Conservation (phyloP, 2,113 vertebrate species). For the Conger conger region DNA sequence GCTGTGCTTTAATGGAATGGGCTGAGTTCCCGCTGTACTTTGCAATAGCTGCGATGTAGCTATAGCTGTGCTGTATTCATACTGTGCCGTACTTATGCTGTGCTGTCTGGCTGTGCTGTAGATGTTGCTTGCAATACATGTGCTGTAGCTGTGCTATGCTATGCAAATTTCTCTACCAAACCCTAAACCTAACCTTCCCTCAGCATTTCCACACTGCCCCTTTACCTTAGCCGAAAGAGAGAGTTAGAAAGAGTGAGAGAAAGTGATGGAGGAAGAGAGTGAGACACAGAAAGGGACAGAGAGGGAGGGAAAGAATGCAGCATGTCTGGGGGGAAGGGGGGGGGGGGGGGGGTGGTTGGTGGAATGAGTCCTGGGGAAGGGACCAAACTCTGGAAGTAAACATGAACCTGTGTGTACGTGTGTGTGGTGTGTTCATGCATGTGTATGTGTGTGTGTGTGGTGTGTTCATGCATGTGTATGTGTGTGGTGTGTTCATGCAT, state of each 20-base stretch:
- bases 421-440: neutral
- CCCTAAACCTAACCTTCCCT: too few relatives aligned
- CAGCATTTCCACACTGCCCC: neutral
- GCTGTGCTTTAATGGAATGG: too few relatives aligned
- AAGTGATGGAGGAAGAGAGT: constrained; percentile 22
- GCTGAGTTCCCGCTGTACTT: neutral
- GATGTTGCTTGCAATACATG: too few relatives aligned
- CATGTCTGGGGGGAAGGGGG: constrained; percentile 28
- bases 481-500: neutral
- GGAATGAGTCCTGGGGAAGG: constrained; percentile 56
- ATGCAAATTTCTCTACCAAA: neutral
- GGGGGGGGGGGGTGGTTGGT: constrained; percentile 49
- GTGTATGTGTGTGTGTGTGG: neutral
- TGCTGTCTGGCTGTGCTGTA: neutral
- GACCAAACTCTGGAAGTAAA: constrained; percentile 52
- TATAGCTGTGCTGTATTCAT: neutral
- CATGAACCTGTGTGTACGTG: constrained; percentile 29
- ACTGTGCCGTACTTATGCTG: neutral
- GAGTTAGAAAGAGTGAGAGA: constrained; percentile 22
- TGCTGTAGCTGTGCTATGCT: neutral
- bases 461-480: neutral
- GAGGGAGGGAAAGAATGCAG: constrained; percentile 55
- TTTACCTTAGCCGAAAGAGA: constrained; percentile 32
- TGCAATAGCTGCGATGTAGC: neutral
- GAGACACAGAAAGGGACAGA: constrained; percentile 33